phyloP scores from a whole-genome alignment of 1,140 invertebrate species.

The Hycleus phaleratus region DNA sequence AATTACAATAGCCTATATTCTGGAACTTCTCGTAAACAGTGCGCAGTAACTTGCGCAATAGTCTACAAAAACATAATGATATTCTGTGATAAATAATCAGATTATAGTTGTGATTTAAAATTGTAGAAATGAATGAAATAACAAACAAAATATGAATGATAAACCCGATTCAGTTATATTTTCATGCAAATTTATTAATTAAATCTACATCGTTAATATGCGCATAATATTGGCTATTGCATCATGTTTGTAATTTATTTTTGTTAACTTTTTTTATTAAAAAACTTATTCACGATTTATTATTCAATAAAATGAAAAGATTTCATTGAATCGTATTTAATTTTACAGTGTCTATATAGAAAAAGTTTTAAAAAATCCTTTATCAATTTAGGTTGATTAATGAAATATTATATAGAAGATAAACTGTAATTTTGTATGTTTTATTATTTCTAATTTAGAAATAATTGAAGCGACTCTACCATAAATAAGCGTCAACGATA shows the following conservation, averaged over 20 bases:
- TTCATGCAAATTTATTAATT: conserved; percentile 14
- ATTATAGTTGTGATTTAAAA: not conserved
- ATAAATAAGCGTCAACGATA: conserved; percentile 11
- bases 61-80: too few species aligned
- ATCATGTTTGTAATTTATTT: conserved; percentile 4
- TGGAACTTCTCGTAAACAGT: too few species aligned
- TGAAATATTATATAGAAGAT: too few species aligned
- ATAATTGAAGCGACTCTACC: conserved; percentile 2
- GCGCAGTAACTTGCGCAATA: too few species aligned
- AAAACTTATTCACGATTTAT: not conserved
- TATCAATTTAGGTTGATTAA: too few species aligned
- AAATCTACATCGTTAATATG: conserved; percentile 14
- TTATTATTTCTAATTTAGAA: too few species aligned
- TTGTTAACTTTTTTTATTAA: conserved; percentile 1
- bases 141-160: conserved; percentile 8
- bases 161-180: conserved; percentile 8
- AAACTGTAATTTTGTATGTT: too few species aligned
- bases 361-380: too few species aligned
- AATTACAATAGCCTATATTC: too few species aligned
- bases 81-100: not conserved
- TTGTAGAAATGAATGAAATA: not conserved
- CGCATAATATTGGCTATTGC: conserved; percentile 14
- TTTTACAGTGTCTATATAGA: too few species aligned
- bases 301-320: too few species aligned
- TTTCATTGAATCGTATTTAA: too few species aligned